Evolutionary conservation across 1,140 invertebrate species (phyloP), one percentile per base, ranked within the genome.

Genomic region (Acromyrmex echinatior): DNA sequence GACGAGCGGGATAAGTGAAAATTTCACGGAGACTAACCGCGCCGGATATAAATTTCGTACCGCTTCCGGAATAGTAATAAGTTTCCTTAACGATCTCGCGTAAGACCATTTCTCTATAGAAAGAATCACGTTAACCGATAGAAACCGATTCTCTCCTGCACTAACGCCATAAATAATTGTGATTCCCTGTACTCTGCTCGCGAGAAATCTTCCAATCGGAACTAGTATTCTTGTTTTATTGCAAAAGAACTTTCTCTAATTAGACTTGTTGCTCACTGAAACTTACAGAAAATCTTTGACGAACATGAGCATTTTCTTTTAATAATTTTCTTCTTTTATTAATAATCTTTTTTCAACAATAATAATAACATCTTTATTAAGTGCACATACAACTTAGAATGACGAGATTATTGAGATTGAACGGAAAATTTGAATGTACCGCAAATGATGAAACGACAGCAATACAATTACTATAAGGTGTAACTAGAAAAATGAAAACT

Each of bases 1-100:
- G 88, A 86, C 74, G 84, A 84, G 77, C 45, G 63, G 68, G 60
- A 82, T 73, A 88, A 87, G 90, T 77, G 86, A 87, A 86, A 90
- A 77, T 88, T 82, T 68, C 31, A 68, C 68, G 62, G 53, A 87
- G 79, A 51, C 87, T 81, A 89, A 85, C 68, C 45, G 81, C 62
- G 51, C 39, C 45, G 51, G 45, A 77, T 73, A 88, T 63, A 71
- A 88, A 86, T 86, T 88, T 49, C 25, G 60, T 16, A 51, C 53
- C 51, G 76, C 58, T 85, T 74, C 62, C 25, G 58, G 60, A 71
- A 86, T 79, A 77, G 87, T 80, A 73, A 88, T 88, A 86, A 78
- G 35, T 87, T 76, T 65, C 28, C 25, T 51, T 87, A 63, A 65
- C 66, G 74, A 88, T 87, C 63, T 28, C 58, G 66, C 28, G 58